A percentile compares a stretch with the other conserved stretches of the same genome.
Conservation (phyloP, 2,888 invertebrate genomes). For the Thera britannica region DNA sequence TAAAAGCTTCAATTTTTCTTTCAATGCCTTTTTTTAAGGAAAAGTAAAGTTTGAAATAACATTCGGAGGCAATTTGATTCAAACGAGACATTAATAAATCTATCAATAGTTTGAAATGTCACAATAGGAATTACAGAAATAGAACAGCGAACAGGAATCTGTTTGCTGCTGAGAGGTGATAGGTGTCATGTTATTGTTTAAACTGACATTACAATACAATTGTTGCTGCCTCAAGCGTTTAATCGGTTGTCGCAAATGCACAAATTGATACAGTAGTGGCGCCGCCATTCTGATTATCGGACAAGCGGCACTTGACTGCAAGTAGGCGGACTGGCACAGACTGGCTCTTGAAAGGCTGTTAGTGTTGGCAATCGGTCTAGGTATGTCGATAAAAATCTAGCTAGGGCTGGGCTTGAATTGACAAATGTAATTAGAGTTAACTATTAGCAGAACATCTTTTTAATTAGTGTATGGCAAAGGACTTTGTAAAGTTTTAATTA, state of each 20-base stretch:
- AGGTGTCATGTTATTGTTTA: conserved; percentile 35
- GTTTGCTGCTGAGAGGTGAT: conserved; percentile 17
- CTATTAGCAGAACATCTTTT: no score
- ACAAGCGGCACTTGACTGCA: conserved; percentile 35
- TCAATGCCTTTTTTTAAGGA: not conserved
- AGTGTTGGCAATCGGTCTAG: conserved; percentile 33
- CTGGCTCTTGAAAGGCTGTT: conserved; percentile 25
- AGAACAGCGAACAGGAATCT: not conserved
- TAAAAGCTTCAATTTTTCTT: no score
- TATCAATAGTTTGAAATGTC: not conserved
- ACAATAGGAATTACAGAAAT: conserved; percentile 8
- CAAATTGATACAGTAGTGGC: conserved; percentile 38
- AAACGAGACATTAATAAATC: no score
- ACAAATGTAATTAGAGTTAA: not conserved
- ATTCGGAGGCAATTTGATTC: not conserved
- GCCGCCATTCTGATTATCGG: conserved; percentile 30
- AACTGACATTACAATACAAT: conserved; percentile 35
- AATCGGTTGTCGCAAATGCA: conserved; percentile 34
- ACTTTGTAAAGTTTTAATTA: no score
- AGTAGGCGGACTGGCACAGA: conserved; percentile 33
- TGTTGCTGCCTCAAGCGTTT: conserved; percentile 26
- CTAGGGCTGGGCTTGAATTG: conserved; percentile 20
- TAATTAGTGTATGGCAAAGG: no score
- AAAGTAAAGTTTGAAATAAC: not conserved
- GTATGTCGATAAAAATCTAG: conserved; percentile 29